phyloP scores from a whole-genome alignment of 2,113 vertebrate species.

The Stomatorhinus ivindoensis region DNA sequence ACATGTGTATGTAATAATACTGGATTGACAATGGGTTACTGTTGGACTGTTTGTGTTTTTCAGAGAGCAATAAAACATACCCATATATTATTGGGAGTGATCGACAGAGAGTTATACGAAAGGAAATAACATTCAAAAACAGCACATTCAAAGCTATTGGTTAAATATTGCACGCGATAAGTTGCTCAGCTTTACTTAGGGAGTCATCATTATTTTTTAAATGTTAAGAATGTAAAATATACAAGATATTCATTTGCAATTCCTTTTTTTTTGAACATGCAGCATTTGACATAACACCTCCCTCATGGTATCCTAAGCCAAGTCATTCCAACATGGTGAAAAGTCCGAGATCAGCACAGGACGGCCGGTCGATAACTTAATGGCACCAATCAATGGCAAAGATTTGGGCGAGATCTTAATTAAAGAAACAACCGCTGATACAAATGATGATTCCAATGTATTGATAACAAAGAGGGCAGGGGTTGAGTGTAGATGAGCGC shows the following conservation, averaged over 20 bases:
- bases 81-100: background rate
- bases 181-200: background rate
- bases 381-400: slow-evolving; percentile 76
- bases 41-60: background rate
- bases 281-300: slow-evolving; percentile 44
- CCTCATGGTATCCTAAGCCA: slow-evolving; percentile 48
- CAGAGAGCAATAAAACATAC: background rate
- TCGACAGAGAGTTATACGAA: background rate
- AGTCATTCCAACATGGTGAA: slow-evolving; percentile 54
- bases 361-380: slow-evolving; percentile 75
- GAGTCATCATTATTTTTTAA: background rate
- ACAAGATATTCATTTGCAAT: background rate
- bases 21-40: background rate
- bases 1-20: background rate
- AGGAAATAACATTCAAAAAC: background rate
- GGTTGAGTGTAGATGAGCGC: slow-evolving; percentile 49
- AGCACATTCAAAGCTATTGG: background rate
- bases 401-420: slow-evolving; percentile 86
- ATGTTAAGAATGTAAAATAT: background rate
- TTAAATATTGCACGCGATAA: background rate
- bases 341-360: slow-evolving; percentile 68
- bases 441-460: slow-evolving; percentile 87
- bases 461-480: slow-evolving; percentile 59
- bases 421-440: slow-evolving; percentile 93
- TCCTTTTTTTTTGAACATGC: background rate